Percentiles rank a stretch among this genome's conserved stretches.
phyloP scores from a whole-genome alignment of 2,113 vertebrate species.

The Labrus mixtus region DNA sequence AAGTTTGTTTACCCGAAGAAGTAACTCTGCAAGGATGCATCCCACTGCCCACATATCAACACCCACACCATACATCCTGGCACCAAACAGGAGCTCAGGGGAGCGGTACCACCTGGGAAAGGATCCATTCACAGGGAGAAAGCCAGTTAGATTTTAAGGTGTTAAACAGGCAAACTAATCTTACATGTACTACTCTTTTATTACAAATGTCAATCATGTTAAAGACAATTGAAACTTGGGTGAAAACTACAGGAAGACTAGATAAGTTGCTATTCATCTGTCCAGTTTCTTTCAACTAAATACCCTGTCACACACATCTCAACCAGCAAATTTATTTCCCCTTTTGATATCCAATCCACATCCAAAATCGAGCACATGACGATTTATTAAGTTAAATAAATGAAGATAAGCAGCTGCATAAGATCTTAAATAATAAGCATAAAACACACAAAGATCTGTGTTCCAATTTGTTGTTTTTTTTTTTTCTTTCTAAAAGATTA shows the following conservation, averaged over 20 bases:
- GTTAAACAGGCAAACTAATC: background rate
- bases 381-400: background rate
- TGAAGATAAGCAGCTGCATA: too few relatives aligned
- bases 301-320: too few relatives aligned
- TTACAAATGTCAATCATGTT: background rate
- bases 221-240: background rate
- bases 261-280: too few relatives aligned
- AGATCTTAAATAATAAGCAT: too few relatives aligned
- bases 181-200: background rate
- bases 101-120: slow-evolving; percentile 94
- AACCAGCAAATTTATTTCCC: too few relatives aligned
- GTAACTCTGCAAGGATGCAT: slow-evolving; percentile 96
- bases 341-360: too few relatives aligned
- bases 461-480: background rate
- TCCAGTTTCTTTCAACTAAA: background rate
- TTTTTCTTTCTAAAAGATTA: background rate
- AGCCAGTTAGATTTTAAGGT: background rate
- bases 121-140: slow-evolving; percentile 1
- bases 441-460: too few relatives aligned
- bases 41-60: slow-evolving; percentile 99
- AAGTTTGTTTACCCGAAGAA: slow-evolving; percentile 88
- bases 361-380: too few relatives aligned
- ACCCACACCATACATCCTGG: slow-evolving; percentile 97
- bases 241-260: background rate
- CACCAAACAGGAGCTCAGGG: slow-evolving; percentile 95